Evolutionary conservation across 2,797 vertebrate genomes (phyloP), one percentile per base, ranked within the genome.

Genomic region (Anguilla marmorata): DNA sequence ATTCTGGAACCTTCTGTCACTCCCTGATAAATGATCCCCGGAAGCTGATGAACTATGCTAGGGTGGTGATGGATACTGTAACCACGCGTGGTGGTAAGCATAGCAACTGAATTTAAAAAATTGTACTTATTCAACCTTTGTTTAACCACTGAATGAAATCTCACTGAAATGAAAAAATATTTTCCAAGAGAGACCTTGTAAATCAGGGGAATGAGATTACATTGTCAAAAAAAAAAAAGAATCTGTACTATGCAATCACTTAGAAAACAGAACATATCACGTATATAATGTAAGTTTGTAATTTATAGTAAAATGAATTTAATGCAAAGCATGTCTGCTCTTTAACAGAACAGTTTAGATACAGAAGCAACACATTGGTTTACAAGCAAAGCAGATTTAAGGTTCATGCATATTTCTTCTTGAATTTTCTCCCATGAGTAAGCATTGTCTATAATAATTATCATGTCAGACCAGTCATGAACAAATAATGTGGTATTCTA

Each of bases 381-480:
- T n/a, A 27, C 8, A 7, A 19, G 2, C 27, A 37, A 37, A 21
- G 9, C 9, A 37, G 33, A 69, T 69, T 69, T 69, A n/a, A 76
- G 27, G 33, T 30, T 37, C 14, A 37, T 33, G 72, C 6, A 69
- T n/a, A 69, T 69, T 69, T 58, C 3, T 14, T 19, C 14, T 2
- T 58, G 14, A 54, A n/a, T 27, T 69, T 69, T 69, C 24, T 69
- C 63, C n/a, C 24, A 69, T 37, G 72, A 76, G 72, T 14, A 30
- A 76, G 30, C 27, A 76, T 76, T 37, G 72, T 76, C 27, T 76
- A 76, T 37, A 76, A 76, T 76, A 33, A 76, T 76, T 76, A 37
- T 79, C 16, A 41, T 41, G 33, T 80, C 45, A 80, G 41, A 80
- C 76, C 76, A 80, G 33, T 48, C 76, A 79, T 16, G n/a, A 45